phyloP scores from a whole-genome alignment of 2,888 invertebrate species.

The Doris montereyensis region DNA sequence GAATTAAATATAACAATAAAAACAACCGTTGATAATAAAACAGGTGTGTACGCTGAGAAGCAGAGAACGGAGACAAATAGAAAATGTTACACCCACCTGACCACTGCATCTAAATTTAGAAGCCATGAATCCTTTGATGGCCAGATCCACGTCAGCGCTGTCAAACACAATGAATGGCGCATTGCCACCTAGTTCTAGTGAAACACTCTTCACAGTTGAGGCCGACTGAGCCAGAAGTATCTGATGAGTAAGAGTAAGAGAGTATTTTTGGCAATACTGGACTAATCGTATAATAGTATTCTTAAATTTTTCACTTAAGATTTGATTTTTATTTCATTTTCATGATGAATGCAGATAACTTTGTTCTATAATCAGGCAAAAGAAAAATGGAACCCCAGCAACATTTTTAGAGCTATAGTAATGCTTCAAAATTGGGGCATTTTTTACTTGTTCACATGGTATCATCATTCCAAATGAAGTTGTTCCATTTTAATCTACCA shows the following conservation, averaged over 20 bases:
- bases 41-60: too few relatives aligned
- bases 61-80: too few relatives aligned
- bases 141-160: conserved; percentile 88
- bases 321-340: background rate
- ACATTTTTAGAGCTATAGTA: too few relatives aligned
- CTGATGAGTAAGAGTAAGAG: conserved; percentile 69
- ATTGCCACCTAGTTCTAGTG: conserved; percentile 98
- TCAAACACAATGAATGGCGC: conserved; percentile 98
- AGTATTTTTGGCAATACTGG: conserved; percentile 15
- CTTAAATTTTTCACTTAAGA: too few relatives aligned
- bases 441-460: too few relatives aligned
- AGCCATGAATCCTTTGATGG: conserved; percentile 88
- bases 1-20: too few relatives aligned
- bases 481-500: too few relatives aligned
- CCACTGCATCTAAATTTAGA: conserved; percentile 97
- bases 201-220: conserved; percentile 87
- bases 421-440: too few relatives aligned
- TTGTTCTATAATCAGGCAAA: background rate
- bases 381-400: too few relatives aligned
- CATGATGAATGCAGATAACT: background rate
- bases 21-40: too few relatives aligned
- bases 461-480: too few relatives aligned
- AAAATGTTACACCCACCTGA: conserved; percentile 79
- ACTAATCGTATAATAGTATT: too few relatives aligned
- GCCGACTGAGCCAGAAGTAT: conserved; percentile 85